Percentiles rank a stretch among this genome's conserved stretches.
These are phyloP conservation scores for Caenorhabditis sp. DNA, from an alignment of 2,888 invertebrate genomes.

Conservation along the genomic window DNA sequence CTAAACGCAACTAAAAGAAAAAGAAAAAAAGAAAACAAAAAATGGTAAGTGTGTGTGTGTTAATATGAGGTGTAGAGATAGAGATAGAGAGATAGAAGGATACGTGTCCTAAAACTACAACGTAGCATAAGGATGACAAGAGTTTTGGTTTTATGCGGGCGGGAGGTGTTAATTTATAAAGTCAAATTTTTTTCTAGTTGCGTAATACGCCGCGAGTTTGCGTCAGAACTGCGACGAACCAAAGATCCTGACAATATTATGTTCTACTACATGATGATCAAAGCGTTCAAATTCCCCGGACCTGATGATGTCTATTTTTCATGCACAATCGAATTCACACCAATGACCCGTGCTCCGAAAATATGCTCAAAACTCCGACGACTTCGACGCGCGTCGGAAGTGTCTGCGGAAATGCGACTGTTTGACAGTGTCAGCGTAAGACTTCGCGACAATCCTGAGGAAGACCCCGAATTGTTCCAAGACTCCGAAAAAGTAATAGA, in stretches of 20 bases:
- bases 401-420: conserved; percentile 37
- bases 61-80: too few species aligned
- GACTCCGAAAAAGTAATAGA: conserved; percentile 8
- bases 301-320: conserved; percentile 70
- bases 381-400: conserved; percentile 12
- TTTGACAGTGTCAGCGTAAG: conserved; percentile 60
- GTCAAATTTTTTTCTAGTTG: too few species aligned
- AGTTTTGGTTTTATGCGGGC: too few species aligned
- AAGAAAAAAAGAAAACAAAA: too few species aligned
- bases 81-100: too few species aligned
- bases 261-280: conserved; percentile 46
- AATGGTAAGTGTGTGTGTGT: too few species aligned
- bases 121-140: too few species aligned
- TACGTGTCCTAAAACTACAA: too few species aligned
- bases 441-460: background rate
- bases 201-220: conserved; percentile 61
- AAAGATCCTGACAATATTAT: conserved; percentile 38
- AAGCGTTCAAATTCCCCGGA: conserved; percentile 65
- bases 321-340: conserved; percentile 68
- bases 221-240: conserved; percentile 53
- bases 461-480: background rate
- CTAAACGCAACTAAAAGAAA: too few species aligned
- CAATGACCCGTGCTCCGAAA: conserved; percentile 53
- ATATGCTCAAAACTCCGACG: conserved; percentile 36
- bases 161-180: too few species aligned